Conservation (phyloP, 2,797 vertebrate genomes). For the Eulemur albifrons region DNA sequence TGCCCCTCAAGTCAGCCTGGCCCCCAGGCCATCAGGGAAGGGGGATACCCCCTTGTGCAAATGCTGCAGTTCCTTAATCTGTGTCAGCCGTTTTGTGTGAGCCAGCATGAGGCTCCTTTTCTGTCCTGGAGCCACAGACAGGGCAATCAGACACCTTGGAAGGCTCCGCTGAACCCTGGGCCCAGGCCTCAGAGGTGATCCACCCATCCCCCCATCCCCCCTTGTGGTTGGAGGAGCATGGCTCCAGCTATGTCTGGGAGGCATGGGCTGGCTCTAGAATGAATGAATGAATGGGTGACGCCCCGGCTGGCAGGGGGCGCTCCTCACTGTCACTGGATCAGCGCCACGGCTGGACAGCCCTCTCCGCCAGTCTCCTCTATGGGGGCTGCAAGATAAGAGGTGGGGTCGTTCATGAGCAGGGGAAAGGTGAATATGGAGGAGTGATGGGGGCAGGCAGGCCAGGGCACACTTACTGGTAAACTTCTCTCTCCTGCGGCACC, state of each 20-base stretch:
- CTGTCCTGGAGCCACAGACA: conserved; percentile 31
- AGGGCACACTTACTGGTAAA: conserved; percentile 74
- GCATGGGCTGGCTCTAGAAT: conserved; percentile 51
- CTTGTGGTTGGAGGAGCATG: conserved; percentile 43
- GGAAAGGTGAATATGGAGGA: not conserved
- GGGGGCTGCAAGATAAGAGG: conserved; percentile 68
- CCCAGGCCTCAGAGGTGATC: conserved; percentile 47
- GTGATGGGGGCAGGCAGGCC: rapidly evolving
- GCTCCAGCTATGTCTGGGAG: conserved; percentile 26
- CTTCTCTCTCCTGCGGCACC: conserved; percentile 77
- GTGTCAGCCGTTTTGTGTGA: not conserved
- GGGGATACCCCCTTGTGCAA: conserved; percentile 63
- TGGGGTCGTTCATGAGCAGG: not conserved
- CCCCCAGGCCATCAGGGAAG: not conserved
- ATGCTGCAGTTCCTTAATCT: conserved; percentile 57
- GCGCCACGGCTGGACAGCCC: conserved; percentile 72
- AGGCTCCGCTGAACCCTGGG: conserved; percentile 19
- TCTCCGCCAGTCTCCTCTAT: conserved; percentile 79
- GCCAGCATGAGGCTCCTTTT: not conserved
- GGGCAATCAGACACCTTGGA: conserved; percentile 46
- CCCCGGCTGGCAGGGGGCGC: not conserved
- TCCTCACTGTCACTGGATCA: conserved; percentile 71
- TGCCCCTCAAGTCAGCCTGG: conserved; percentile 22
- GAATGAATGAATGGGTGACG: conserved; percentile 53
- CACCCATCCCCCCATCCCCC: not conserved